Base-by-base conservation (phyloP, 2,888 invertebrate genomes). In the Eugnorisma glareosa region DNA sequence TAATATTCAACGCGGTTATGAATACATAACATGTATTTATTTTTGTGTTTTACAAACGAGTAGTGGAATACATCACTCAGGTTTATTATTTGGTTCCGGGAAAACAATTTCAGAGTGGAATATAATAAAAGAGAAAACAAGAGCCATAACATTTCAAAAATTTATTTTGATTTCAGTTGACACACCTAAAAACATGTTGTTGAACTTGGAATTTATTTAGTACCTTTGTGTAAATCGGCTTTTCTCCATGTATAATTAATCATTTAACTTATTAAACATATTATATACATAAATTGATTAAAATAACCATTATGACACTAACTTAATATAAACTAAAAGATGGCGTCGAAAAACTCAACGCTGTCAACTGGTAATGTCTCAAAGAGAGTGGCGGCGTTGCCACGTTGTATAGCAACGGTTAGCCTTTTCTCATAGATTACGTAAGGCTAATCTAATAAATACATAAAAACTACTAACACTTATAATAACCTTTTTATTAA, bases 1-100 rank as follows among this genome's bases (percentile, higher is more conserved):
- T 91, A 87, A 87, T 89, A 90, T 90, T 91, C 87, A 82, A 76
- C 79, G 82, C 79, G 84, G 87, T 84, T 85, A 72, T 82, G 84
- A 77, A 83, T 87, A 87, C 83, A 82, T 85, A 83, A 74, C 85
- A 76, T 77, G 79, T 87, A 87, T 85, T 88, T 87, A 87, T 86
- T 84, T 84, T 82, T 84, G 81, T 54, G 83, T 79, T 77, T 87
- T 78, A 64, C 59, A 40, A 67, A 64, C 43, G 48, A 67, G 37
- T 86, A 74, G 82, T 72, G 72, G 57, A 69, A 70, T 75, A 84
- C 59, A 84, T 84, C 69, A 81, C 37, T 63, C 61, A 63, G 51
- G 18, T 74, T 68, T 68, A 43, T 79, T 73, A 40, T 84, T 69
- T 69, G 59, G 66, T 61, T n/a, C 43, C 24, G 59, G 35, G 18